A percentile compares a stretch with the other conserved stretches of the same genome.
Evolutionary conservation across 2,888 invertebrate genomes (phyloP).

Genomic region (Spodoptera littoralis): DNA sequence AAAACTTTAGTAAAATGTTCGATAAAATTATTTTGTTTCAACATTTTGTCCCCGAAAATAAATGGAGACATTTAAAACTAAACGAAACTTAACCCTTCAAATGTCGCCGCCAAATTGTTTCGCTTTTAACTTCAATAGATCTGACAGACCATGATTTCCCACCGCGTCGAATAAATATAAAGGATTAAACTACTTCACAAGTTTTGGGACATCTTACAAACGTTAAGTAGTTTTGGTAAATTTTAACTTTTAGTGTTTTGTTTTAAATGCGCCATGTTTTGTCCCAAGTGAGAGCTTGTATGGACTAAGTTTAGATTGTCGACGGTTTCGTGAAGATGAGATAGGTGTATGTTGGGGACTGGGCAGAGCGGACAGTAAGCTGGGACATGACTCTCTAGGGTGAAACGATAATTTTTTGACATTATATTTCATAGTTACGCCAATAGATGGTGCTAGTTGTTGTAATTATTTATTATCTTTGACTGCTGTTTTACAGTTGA

Average conservation of each 20-base stretch:
- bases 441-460: too few species aligned
- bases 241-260: constrained; percentile 54
- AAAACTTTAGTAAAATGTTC: neutral
- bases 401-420: too few species aligned
- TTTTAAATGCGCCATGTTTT: constrained; percentile 53
- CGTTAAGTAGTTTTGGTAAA: constrained; percentile 62
- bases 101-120: constrained; percentile 52
- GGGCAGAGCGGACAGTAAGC: too few species aligned
- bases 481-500: too few species aligned
- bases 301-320: constrained; percentile 49
- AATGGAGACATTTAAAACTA: constrained; percentile 30
- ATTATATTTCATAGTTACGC: too few species aligned
- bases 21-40: neutral
- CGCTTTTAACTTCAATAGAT: constrained; percentile 50
- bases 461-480: too few species aligned
- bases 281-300: constrained; percentile 42
- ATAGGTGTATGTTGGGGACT: constrained; percentile 6
- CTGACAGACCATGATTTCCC: constrained; percentile 67
- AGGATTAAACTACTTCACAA: constrained; percentile 70
- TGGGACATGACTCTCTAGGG: too few species aligned
- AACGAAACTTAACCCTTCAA: constrained; percentile 49
- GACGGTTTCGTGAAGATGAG: constrained; percentile 19
- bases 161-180: constrained; percentile 67
- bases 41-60: constrained; percentile 1
- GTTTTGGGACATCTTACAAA: constrained; percentile 65